Evolutionary conservation across 2,113 vertebrate species (phyloP).

Genomic region (Poecilia latipinna): DNA sequence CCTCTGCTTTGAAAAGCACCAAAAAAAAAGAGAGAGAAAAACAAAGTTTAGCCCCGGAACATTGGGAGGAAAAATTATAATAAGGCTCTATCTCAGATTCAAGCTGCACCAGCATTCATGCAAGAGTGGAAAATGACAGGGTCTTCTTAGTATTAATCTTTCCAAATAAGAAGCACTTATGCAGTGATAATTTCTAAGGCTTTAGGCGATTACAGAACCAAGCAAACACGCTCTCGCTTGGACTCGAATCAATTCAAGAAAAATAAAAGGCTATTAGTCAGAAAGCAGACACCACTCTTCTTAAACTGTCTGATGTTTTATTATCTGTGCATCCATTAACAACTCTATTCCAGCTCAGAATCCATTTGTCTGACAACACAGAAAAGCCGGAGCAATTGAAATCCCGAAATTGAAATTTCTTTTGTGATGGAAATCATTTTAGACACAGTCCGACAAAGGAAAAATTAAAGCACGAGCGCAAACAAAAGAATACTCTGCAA

Average conservation of each 20-base stretch:
- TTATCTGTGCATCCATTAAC: slow-evolving; percentile 45
- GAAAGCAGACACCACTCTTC: slow-evolving; percentile 30
- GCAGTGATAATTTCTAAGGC: slow-evolving; percentile 43
- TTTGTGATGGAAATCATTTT: slow-evolving; percentile 49
- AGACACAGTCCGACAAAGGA: slow-evolving; percentile 28
- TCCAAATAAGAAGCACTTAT: slow-evolving; percentile 53
- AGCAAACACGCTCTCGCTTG: slow-evolving; percentile 23
- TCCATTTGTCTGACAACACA: slow-evolving; percentile 33
- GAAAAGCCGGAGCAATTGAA: slow-evolving; percentile 26
- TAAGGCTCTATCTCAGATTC: not conserved
- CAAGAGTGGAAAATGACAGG: slow-evolving; percentile 4
- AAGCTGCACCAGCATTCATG: slow-evolving; percentile 1
- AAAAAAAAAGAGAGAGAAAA: not conserved
- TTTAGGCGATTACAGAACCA: slow-evolving; percentile 42
- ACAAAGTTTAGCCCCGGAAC: not conserved
- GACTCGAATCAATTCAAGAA: slow-evolving; percentile 42
- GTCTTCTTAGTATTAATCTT: slow-evolving; percentile 26
- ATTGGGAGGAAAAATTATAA: slow-evolving; percentile 5
- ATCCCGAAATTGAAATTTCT: slow-evolving; percentile 41
- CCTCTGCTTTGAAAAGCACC: slow-evolving; percentile 27
- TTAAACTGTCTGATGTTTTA: slow-evolving; percentile 42
- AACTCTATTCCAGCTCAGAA: slow-evolving; percentile 28
- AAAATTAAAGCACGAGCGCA: slow-evolving; percentile 12
- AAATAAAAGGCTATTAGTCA: slow-evolving; percentile 34
- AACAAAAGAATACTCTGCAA: slow-evolving; percentile 5